Evolutionary conservation across 2,113 vertebrate species (phyloP), one percentile per base, ranked within the genome.

Genomic region (Aegithalos caudatus): DNA sequence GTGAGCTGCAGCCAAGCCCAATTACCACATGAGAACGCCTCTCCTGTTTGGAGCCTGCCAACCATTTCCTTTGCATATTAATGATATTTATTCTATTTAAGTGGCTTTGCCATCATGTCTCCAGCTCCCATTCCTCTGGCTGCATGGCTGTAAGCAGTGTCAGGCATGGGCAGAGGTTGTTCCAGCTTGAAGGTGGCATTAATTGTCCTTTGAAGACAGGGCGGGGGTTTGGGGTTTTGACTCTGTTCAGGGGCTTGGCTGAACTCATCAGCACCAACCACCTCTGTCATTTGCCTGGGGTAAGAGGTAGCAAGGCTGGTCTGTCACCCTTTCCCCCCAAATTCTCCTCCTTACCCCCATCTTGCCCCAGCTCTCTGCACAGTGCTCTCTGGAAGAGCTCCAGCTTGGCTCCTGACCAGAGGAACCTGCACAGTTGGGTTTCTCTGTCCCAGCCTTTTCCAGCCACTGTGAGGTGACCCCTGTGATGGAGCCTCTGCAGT

Each of bases 351-450:
- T 57, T 56, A 25, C 6, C 19, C 18, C 16, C 5, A 8, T 50
- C 23, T 69, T 77, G 6, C n/a, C 42, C 14, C 62, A 74, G 23
- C 6, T 95, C 87, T 71, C 22, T 60, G 56, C 79, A 54, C 35
- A 42, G 54, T 13, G 25, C 56, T 69, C 7, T 22, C 64, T 77
- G 57, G 65, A 72, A 45, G 51, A 70, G n/a, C n/a, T 94, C 38
- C 56, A 28, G 29, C 17, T 83, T 88, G 64, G 62, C 51, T 88
- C 47, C 76, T 74, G 60, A 56, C 28, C 60, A 88, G 47, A 77
- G 62, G 47, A 70, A n/a, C 47, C 81, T 10, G 4, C 0, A 0
- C 47, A 11, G 35, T 31, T 0, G 0, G n/a, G 35, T n/a, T 87
- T 76, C 8, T 78, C 37, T 1, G 0, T 12, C 8, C 24, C 42